These are phyloP conservation scores for Masticophis lateralis DNA, from an alignment of 2,797 vertebrate species.

Conservation along the genomic window DNA sequence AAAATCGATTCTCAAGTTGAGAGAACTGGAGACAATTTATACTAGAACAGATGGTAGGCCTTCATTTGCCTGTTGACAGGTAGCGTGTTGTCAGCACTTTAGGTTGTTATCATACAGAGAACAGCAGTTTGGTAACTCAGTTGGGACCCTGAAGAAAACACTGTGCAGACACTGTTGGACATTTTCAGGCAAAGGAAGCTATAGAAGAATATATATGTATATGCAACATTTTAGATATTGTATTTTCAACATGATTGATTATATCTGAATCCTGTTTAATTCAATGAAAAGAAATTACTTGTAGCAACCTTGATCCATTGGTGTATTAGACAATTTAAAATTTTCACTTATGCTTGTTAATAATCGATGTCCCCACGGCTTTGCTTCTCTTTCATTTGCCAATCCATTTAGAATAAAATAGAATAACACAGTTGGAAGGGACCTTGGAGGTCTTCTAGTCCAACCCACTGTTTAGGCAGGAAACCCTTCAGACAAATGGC, in stretches of 20 bases:
- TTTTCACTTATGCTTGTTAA: background rate
- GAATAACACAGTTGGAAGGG: no score
- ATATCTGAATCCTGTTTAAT: background rate
- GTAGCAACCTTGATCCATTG: background rate
- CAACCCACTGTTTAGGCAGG: no score
- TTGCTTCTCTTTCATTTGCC: background rate
- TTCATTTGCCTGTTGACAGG: conserved; percentile 91
- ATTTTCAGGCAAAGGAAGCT: conserved; percentile 61
- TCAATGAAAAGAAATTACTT: background rate
- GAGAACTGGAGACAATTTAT: conserved; percentile 83
- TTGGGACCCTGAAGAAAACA: conserved; percentile 92
- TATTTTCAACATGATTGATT: background rate
- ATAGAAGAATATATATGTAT: conserved; percentile 42
- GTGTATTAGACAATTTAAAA: background rate
- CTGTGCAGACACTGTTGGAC: conserved; percentile 68
- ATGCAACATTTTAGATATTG: conserved; percentile 23
- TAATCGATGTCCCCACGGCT: background rate
- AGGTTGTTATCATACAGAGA: conserved; percentile 85
- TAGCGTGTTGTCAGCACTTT: conserved; percentile 88
- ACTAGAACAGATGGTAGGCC: conserved; percentile 88
- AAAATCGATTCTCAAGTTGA: conserved; percentile 74
- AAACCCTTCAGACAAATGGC: no score
- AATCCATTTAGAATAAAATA: background rate
- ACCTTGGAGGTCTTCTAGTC: no score
- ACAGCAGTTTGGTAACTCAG: conserved; percentile 91